Percentiles rank a stretch among this genome's conserved stretches.
These are phyloP conservation scores for Bugulina stolonifera DNA, from an alignment of 2,888 invertebrate genomes.

Conservation along the genomic window DNA sequence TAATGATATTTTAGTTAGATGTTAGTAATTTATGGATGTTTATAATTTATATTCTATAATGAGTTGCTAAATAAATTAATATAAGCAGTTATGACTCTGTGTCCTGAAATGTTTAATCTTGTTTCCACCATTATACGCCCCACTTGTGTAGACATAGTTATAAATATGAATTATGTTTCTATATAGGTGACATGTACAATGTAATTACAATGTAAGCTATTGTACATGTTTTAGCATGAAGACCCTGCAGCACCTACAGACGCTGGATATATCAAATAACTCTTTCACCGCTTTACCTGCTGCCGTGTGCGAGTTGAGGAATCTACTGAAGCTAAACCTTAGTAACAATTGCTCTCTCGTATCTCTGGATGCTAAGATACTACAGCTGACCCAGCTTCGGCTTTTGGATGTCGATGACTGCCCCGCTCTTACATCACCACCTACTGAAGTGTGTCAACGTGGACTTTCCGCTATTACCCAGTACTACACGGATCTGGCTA, in stretches of 20 bases:
- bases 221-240: too few relatives aligned
- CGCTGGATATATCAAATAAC: background rate
- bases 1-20: too few relatives aligned
- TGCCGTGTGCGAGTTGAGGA: background rate
- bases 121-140: too few relatives aligned
- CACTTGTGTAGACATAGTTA: too few relatives aligned
- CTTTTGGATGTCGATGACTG: background rate
- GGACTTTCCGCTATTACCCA: background rate
- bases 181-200: too few relatives aligned
- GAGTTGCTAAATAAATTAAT: too few relatives aligned
- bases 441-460: background rate
- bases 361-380: background rate
- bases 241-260: background rate
- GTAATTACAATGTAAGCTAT: too few relatives aligned
- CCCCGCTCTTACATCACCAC: background rate
- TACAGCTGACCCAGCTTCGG: background rate
- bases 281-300: background rate
- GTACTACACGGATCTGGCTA: background rate
- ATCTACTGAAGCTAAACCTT: background rate
- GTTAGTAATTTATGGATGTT: too few relatives aligned
- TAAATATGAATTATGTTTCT: too few relatives aligned
- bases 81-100: too few relatives aligned
- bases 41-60: too few relatives aligned
- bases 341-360: background rate
- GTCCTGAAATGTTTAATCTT: too few relatives aligned